Percentiles rank a stretch among this genome's conserved stretches.
These are phyloP conservation scores for Gymnopithys bicolor DNA, from an alignment of 2,797 vertebrate genomes.

Conservation along the genomic window DNA sequence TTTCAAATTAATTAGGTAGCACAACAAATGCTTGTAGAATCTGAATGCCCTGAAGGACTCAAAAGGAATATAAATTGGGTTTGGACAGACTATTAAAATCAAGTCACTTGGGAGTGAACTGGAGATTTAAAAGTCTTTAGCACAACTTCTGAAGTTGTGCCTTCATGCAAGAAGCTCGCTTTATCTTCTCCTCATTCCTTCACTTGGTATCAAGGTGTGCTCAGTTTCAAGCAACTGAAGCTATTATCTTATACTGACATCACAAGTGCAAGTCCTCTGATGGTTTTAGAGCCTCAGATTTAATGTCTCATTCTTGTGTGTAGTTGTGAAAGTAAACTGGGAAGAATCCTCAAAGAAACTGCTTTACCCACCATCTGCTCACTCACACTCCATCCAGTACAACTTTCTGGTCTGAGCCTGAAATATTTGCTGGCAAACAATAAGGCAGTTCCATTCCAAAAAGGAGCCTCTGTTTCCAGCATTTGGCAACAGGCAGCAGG, in stretches of 20 bases:
- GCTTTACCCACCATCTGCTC: background rate
- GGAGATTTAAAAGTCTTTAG: background rate
- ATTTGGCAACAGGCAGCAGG: background rate
- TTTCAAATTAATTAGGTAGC: conserved; percentile 23
- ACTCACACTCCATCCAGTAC: background rate
- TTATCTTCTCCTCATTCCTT: background rate
- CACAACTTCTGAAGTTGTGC: background rate
- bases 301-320: background rate
- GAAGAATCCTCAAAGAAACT: background rate
- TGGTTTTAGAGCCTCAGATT: background rate
- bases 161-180: background rate
- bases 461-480: background rate
- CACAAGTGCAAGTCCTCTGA: background rate
- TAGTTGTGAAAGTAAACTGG: background rate
- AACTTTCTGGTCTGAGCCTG: background rate
- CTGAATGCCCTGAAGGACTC: background rate
- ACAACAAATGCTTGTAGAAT: background rate
- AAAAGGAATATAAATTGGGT: background rate
- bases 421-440: background rate
- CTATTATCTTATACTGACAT: background rate
- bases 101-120: background rate
- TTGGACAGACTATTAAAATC: conserved; percentile 27
- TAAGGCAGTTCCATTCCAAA: background rate
- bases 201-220: background rate
- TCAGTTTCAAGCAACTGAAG: background rate